Evolutionary conservation across 2,113 vertebrate species (phyloP).

Genomic region (Apus apus): DNA sequence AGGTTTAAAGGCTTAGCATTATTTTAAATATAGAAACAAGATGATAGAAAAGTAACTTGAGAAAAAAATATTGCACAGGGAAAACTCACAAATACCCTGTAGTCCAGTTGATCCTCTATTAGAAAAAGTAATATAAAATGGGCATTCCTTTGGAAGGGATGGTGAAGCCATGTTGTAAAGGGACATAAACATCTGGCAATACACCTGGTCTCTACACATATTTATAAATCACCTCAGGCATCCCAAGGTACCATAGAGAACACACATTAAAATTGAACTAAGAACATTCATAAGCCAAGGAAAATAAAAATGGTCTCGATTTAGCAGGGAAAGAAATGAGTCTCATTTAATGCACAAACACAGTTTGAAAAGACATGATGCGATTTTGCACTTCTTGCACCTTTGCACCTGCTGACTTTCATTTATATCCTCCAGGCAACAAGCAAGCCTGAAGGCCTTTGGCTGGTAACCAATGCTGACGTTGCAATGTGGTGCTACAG

Average conservation of each 20-base stretch:
- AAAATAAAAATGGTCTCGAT: slow-evolving; percentile 28
- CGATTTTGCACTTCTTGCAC: slow-evolving; percentile 53
- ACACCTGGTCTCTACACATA: slow-evolving; percentile 70
- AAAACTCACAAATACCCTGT: background rate
- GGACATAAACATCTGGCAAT: slow-evolving; percentile 67
- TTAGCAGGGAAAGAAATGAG: background rate
- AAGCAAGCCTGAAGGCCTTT: slow-evolving; percentile 61
- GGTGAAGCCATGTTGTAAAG: slow-evolving; percentile 49
- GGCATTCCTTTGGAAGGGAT: slow-evolving; percentile 29
- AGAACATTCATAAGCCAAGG: slow-evolving; percentile 33
- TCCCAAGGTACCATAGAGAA: slow-evolving; percentile 45
- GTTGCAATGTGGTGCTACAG: background rate
- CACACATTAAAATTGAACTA: background rate
- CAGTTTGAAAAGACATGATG: slow-evolving; percentile 14
- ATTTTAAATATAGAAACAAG: slow-evolving; percentile 1
- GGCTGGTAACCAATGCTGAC: slow-evolving; percentile 52
- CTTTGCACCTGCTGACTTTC: slow-evolving; percentile 66
- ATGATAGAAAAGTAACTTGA: background rate
- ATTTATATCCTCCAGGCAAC: slow-evolving; percentile 65
- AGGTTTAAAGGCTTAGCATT: slow-evolving; percentile 26
- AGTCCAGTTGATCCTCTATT: slow-evolving; percentile 21
- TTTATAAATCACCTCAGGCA: slow-evolving; percentile 67
- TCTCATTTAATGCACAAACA: slow-evolving; percentile 7
- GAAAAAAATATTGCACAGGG: background rate
- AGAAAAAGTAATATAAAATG: background rate